phyloP scores from a whole-genome alignment of 1,140 invertebrate genomes.

The Sitophilus oryzae region DNA sequence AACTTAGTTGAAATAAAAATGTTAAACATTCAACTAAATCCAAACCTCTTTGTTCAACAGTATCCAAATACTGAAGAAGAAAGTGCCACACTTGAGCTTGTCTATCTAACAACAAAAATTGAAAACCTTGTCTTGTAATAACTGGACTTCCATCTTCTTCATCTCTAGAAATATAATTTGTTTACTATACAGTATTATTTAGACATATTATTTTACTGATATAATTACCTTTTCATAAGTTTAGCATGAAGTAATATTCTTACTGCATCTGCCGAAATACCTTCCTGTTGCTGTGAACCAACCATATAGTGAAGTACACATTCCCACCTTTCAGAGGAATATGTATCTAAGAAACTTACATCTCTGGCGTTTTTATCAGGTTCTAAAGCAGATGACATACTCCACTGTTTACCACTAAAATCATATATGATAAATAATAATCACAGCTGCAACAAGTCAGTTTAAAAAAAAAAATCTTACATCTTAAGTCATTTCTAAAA shows the following conservation, averaged over 20 bases:
- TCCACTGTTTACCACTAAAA: slow-evolving; percentile 74
- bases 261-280: slow-evolving; percentile 89
- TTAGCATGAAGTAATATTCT: slow-evolving; percentile 85
- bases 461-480: neutral
- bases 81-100: slow-evolving; percentile 95
- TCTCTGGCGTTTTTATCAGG: slow-evolving; percentile 85
- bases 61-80: slow-evolving; percentile 91
- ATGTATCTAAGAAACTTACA: slow-evolving; percentile 82
- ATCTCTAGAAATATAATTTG: slow-evolving; percentile 49
- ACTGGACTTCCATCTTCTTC: slow-evolving; percentile 76
- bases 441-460: too few relatives aligned
- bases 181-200: too few relatives aligned
- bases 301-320: slow-evolving; percentile 97
- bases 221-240: slow-evolving; percentile 74
- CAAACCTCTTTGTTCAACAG: slow-evolving; percentile 76
- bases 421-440: slow-evolving; percentile 13
- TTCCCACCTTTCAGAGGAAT: slow-evolving; percentile 92
- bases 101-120: slow-evolving; percentile 91
- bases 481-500: too few relatives aligned
- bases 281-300: slow-evolving; percentile 78
- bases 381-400: slow-evolving; percentile 75
- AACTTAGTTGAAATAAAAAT: slow-evolving; percentile 94
- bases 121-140: slow-evolving; percentile 90
- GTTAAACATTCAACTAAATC: slow-evolving; percentile 87
- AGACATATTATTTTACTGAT: slow-evolving; percentile 1